Conservation (phyloP, 2,797 vertebrate species). For the Micropoecilia bifurca region DNA sequence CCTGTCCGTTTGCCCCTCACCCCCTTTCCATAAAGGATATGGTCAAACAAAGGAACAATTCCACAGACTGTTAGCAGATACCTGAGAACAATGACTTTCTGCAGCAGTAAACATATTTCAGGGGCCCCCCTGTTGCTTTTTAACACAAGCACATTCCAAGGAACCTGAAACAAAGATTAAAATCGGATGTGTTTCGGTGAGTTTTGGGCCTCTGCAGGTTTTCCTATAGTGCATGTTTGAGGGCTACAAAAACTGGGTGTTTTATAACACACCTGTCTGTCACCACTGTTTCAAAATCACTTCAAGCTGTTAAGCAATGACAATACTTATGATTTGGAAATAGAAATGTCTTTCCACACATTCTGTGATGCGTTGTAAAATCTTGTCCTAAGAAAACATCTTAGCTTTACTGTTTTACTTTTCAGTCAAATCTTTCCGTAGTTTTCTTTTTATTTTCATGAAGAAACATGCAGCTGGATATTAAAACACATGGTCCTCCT, state of each 20-base stretch:
- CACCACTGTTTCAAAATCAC: not conserved
- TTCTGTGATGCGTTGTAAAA: not conserved
- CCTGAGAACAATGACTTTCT: slow-evolving; percentile 65
- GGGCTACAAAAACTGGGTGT: not conserved
- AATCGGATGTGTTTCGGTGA: not conserved
- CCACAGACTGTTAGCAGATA: slow-evolving; percentile 47
- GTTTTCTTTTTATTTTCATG: slow-evolving; percentile 53
- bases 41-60: slow-evolving; percentile 77
- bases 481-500: slow-evolving; percentile 39
- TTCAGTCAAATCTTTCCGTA: slow-evolving; percentile 26
- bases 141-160: slow-evolving; percentile 61
- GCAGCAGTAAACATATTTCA: slow-evolving; percentile 57
- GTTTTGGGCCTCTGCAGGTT: slow-evolving; percentile 1
- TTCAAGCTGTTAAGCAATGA: slow-evolving; percentile 12
- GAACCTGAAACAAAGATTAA: slow-evolving; percentile 1
- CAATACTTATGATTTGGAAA: slow-evolving; percentile 7
- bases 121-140: slow-evolving; percentile 56
- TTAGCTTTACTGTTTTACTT: slow-evolving; percentile 8
- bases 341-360: not conserved
- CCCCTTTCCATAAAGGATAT: slow-evolving; percentile 71
- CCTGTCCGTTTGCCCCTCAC: slow-evolving; percentile 48
- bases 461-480: slow-evolving; percentile 64
- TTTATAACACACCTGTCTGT: not conserved
- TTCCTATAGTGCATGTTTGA: not conserved
- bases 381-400: slow-evolving; percentile 2